Percentiles rank a stretch among this genome's conserved stretches.
phyloP scores from a whole-genome alignment of 2,797 vertebrate species.

The Eupleurogrammus muticus region DNA sequence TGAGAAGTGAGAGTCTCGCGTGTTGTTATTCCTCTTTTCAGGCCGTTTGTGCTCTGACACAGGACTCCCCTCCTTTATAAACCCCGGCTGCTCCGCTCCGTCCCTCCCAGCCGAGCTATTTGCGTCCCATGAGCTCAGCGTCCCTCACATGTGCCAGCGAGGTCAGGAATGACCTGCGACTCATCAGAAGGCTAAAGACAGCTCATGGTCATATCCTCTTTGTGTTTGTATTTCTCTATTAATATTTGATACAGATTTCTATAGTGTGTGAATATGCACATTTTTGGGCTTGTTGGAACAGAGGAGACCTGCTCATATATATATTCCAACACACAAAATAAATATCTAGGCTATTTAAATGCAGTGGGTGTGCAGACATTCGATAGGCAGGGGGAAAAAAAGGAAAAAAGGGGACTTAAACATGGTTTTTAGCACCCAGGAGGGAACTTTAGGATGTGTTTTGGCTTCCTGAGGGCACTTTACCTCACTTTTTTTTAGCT shows the following conservation, averaged over 20 bases:
- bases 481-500: no score
- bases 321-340: no score
- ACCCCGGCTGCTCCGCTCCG: conserved; percentile 36
- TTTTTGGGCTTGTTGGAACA: not conserved
- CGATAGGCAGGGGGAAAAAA: no score
- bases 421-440: no score
- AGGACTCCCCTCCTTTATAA: conserved; percentile 57
- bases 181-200: conserved; percentile 69
- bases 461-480: no score
- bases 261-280: not conserved
- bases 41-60: conserved; percentile 19
- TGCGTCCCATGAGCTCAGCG: conserved; percentile 76
- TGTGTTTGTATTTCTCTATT: conserved; percentile 19
- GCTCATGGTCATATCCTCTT: conserved; percentile 58
- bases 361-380: no score
- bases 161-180: conserved; percentile 64
- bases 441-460: no score
- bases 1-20: not conserved
- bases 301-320: no score
- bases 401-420: no score
- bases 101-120: conserved; percentile 59
- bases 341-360: no score
- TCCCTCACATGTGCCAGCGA: conserved; percentile 29
- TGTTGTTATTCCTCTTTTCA: not conserved
- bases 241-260: not conserved